These are phyloP conservation scores for Heteromurus nitidus DNA, from an alignment of 2,888 invertebrate genomes.

Conservation along the genomic window DNA sequence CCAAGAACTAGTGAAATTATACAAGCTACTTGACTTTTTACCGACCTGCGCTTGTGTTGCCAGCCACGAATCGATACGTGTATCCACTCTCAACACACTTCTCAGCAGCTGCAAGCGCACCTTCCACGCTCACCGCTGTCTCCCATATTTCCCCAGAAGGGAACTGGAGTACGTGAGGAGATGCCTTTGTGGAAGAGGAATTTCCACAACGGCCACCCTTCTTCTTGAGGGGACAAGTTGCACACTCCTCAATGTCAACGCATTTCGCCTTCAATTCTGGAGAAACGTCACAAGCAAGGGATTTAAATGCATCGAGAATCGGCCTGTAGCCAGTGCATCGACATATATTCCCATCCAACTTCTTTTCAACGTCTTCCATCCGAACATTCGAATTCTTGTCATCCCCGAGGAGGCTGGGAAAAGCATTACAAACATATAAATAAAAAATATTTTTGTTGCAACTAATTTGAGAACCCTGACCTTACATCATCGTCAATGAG, in stretches of 20 bases:
- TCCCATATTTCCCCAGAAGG: slow-evolving; percentile 69
- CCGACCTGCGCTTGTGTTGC: slow-evolving; percentile 87
- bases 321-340: slow-evolving; percentile 81
- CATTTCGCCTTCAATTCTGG: slow-evolving; percentile 77
- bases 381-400: slow-evolving; percentile 40
- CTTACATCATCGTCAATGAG: no score
- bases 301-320: slow-evolving; percentile 87
- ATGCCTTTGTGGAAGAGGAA: neutral
- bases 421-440: no score
- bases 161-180: no score
- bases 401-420: slow-evolving; percentile 58
- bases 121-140: slow-evolving; percentile 51
- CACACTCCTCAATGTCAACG: slow-evolving; percentile 75
- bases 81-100: neutral
- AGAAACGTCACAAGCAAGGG: slow-evolving; percentile 81
- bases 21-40: no score
- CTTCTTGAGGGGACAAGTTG: slow-evolving; percentile 31
- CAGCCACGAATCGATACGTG: slow-evolving; percentile 81
- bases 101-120: slow-evolving; percentile 28
- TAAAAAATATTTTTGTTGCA: no score
- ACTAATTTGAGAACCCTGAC: no score
- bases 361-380: slow-evolving; percentile 52
- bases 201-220: neutral
- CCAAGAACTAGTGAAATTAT: neutral
- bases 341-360: slow-evolving; percentile 36